Base-by-base conservation (phyloP, 2,888 invertebrate species). In the Microplitis deprimator region DNA sequence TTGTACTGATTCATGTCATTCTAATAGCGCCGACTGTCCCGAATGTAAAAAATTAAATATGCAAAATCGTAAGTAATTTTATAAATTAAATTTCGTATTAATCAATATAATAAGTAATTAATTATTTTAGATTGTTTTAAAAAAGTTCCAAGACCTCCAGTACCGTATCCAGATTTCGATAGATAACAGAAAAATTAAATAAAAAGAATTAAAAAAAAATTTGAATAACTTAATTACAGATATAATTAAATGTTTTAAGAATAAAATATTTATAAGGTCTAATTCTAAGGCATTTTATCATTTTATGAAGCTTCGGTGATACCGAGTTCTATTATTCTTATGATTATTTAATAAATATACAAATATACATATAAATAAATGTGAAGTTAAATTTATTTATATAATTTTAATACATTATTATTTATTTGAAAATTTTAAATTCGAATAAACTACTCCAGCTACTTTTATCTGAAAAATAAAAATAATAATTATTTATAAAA, bases 101-200 rank as follows among this genome's bases (percentile, higher is more conserved):
- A 4, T 29, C 29, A 29, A 29, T 29, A 29, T 2, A 29, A 29
- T 29, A 29, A 75, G 7, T 40, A 20, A 60, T 62, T 10, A 60
- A 17, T 65, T n/a, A 38, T 77, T 62, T 6, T 69, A 85, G 85
- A 80, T 81, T 78, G 79, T 39, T 80, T 81, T 50, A 83, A 80
- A 76, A 76, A 69, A 70, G 80, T 78, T 17, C 81, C 71, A 16
- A 81, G 81, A 77, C 87, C 87, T n/a, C 83, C 83, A 5, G 74
- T 86, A 29, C 87, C 86, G 7, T 74, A 80, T 38, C 85, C 85
- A 72, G 87, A 87, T 78, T 87, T 87, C 67, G 85, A 86, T 40
- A 85, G 83, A 76, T 84, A 81, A 83, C 74, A 68, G 68, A 75
- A 68, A 73, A 17, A 20, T 40, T 69, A 41, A 8, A 59, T n/a